Evolutionary conservation across 2,888 invertebrate genomes (phyloP), one percentile per base, ranked within the genome.

Genomic region (Spilosoma lubricipeda): DNA sequence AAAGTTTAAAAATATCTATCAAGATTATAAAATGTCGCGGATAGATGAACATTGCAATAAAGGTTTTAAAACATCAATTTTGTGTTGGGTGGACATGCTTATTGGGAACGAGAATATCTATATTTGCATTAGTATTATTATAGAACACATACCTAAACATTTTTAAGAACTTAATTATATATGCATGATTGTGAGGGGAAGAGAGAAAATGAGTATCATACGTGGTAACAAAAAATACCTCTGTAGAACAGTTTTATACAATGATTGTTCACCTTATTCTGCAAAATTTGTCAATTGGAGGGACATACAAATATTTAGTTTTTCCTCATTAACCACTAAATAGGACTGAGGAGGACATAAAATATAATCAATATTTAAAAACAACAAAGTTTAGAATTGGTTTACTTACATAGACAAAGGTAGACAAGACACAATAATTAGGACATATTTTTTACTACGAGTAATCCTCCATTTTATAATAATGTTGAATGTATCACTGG

Each of bases 1-100:
- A 90, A 87, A 82, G 87, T 88, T 30, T 91, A 90, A 90, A 92
- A 91, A 92, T 93, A 93, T 77, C 78, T 56, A 71, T 73, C 71
- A 75, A 77, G 74, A 77, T 77, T 74, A 74, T 80, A 79, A 82
- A 75, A 77, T 74, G 77, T 80, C 67, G 76, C 75, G 75, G 76
- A 81, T 82, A 78, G 75, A 66, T 79, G 67, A 72, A 75, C 65
- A 80, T 82, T 68, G 69, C 74, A 80, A 77, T 72, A 76, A 76
- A 77, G 77, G 77, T 72, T 77, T 73, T 71, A 76, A 77, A 77
- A 78, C 73, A 75, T 79, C 76, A 59, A 39, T 64, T 69, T 39
- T 67, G 20, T 33, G 72, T 79, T 68, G 59, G 52, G 23, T 52
- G 63, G 30, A 30, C 70, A 69, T 39, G 45, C 39, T 68, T 73